Conservation (phyloP, 2,888 invertebrate species). For the Stegophylla sp. region DNA sequence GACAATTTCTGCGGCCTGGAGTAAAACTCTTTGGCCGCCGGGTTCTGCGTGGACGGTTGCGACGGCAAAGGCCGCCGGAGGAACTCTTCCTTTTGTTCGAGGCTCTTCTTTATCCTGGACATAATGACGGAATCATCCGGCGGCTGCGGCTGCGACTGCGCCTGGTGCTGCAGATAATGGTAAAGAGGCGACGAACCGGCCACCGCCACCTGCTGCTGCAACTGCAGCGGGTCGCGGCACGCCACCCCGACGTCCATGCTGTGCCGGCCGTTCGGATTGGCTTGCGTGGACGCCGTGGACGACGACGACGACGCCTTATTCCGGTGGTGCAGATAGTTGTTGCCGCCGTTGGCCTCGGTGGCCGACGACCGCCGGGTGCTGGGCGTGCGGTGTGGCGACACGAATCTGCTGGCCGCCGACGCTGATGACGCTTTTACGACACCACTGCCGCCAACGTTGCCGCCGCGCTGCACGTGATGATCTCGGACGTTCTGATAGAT, state of each 20-base stretch:
- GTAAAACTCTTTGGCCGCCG: conserved; percentile 72
- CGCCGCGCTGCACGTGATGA: background rate
- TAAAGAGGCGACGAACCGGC: conserved; percentile 68
- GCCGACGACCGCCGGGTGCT: conserved; percentile 44
- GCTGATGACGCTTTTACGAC: background rate
- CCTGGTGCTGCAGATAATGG: conserved; percentile 74
- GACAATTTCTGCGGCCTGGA: conserved; percentile 80
- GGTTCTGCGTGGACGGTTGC: conserved; percentile 59
- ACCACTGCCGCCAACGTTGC: conserved; percentile 11
- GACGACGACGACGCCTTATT: conserved; percentile 34
- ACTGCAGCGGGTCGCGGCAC: conserved; percentile 68
- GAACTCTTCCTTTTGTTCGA: conserved; percentile 90
- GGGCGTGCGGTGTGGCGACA: conserved; percentile 64
- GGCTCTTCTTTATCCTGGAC: conserved; percentile 75
- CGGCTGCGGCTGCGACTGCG: conserved; percentile 62
- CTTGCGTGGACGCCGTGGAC: conserved; percentile 34
- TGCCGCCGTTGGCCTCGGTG: conserved; percentile 43
- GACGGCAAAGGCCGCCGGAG: conserved; percentile 70
- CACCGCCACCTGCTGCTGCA: conserved; percentile 68
- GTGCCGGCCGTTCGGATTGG: conserved; percentile 65
- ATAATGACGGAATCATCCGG: conserved; percentile 75
- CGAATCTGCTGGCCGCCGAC: conserved; percentile 54
- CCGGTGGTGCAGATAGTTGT: conserved; percentile 3
- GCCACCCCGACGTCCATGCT: conserved; percentile 65
- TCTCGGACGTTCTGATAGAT: conserved; percentile 48